These are phyloP conservation scores for Unio delphinus DNA, from an alignment of 2,888 invertebrate species.

Conservation along the genomic window DNA sequence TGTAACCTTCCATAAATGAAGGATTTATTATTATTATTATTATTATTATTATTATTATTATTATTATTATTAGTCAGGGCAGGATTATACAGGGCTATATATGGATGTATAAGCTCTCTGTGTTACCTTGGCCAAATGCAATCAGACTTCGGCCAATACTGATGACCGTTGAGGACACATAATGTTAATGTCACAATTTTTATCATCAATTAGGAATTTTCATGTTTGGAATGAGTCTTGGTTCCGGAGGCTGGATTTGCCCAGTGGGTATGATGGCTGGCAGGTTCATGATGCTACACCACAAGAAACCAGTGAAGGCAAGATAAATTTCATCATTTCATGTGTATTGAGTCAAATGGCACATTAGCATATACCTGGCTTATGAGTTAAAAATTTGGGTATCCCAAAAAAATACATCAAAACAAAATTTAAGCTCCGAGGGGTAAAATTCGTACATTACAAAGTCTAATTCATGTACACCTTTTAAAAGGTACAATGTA, in stretches of 20 bases:
- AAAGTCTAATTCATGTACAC: background rate
- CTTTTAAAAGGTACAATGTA: too few species aligned
- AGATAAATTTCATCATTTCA: background rate
- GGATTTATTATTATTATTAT: too few species aligned
- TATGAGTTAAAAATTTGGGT: background rate
- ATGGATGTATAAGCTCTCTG: too few species aligned
- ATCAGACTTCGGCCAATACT: too few species aligned
- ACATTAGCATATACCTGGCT: background rate
- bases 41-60: too few species aligned
- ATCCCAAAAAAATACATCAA: background rate
- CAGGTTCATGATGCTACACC: conserved; percentile 68
- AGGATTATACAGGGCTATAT: too few species aligned
- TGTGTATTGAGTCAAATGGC: background rate
- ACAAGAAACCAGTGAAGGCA: conserved; percentile 66
- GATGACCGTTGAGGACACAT: too few species aligned
- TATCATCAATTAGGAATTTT: conserved; percentile 58
- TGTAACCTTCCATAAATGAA: too few species aligned
- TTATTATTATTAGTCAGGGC: too few species aligned
- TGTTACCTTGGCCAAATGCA: too few species aligned
- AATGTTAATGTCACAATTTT: too few species aligned
- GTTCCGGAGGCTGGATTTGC: conserved; percentile 61
- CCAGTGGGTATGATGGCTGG: conserved; percentile 67
- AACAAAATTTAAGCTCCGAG: background rate
- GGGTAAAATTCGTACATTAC: background rate
- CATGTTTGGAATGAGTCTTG: conserved; percentile 70